Base-by-base conservation (phyloP, 2,888 invertebrate genomes). In the Platynereis dumerilii region DNA sequence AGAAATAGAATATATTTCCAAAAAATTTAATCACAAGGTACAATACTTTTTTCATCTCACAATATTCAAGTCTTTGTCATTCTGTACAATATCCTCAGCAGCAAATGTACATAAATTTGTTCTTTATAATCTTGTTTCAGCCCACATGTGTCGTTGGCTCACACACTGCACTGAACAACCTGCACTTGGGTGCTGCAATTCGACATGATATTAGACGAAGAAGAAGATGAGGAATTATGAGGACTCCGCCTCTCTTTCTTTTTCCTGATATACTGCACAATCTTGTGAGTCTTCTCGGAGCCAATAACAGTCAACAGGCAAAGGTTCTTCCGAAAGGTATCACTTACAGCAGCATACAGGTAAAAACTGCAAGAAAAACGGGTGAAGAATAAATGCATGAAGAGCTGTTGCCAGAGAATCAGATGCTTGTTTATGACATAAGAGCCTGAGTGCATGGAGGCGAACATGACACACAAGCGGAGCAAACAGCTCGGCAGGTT, bases 311-410 rank as follows among this genome's bases (percentile, higher is more conserved):
- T n/a, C n/a, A 48, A 22, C 48, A 20, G 5, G 48, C n/a, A 48
- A 48, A 34, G 34, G 34, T 48, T 48, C 48, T 22, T 48, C 22
- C 48, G n/a, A n/a, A 48, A 48, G 22, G 22, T 22, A 5, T 22
- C 20, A n/a, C 48, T 48, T 5, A 48, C n/a, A 22, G 22, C 22
- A 22, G 7, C n/a, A n/a, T 48, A 48, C n/a, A 48, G n/a, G n/a
- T 20, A 20, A 48, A 48, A 48, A n/a, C 22, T 48, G n/a, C 5
- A 20, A n/a, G 48, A 5, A n/a, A 48, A 48, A n/a, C 48, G n/a
- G 48, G 48, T 48, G 48, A 48, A 48, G 22, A 20, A 48, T 20
- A 48, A 22, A 48, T 48, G 48, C n/a, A 48, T n/a, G n/a, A 48
- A 22, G 20, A 48, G 22, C n/a, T 48, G 48, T 48, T 48, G 48